Evolutionary conservation across 2,113 vertebrate species (phyloP).

Genomic region (Rafetus swinhoei): DNA sequence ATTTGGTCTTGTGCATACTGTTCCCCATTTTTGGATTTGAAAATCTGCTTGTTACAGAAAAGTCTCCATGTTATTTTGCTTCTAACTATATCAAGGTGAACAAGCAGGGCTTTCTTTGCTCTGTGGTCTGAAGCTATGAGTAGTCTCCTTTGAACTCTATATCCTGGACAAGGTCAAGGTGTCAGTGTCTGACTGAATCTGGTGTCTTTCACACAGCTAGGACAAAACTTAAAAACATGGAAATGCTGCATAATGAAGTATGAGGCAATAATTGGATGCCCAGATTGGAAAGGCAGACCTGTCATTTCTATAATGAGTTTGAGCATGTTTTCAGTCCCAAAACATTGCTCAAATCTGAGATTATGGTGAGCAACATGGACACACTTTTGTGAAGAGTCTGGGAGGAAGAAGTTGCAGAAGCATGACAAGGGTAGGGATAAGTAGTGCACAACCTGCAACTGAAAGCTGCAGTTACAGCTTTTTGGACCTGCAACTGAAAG

Average conservation of each 20-base stretch:
- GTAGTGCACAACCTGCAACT: background rate
- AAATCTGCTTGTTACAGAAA: slow-evolving; percentile 3
- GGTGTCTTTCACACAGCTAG: slow-evolving; percentile 6
- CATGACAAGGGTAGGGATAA: background rate
- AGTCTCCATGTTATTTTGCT: background rate
- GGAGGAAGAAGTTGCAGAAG: background rate
- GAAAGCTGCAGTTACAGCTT: background rate
- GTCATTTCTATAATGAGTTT: background rate
- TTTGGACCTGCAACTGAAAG: too few relatives aligned
- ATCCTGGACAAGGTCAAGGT: background rate
- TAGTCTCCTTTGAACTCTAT: background rate
- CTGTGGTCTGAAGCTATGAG: background rate
- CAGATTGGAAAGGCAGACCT: background rate
- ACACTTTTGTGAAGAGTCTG: background rate
- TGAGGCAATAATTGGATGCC: slow-evolving; percentile 4
- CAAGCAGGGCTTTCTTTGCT: background rate
- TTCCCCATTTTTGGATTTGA: background rate
- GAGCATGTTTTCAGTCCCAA: background rate
- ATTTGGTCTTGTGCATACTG: background rate
- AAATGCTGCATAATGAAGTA: background rate
- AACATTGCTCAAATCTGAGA: background rate
- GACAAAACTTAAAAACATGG: background rate
- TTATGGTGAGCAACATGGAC: background rate
- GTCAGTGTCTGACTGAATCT: slow-evolving; percentile 15
- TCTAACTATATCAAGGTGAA: background rate